Conservation (phyloP, 2,888 invertebrate genomes). For the Trichogramma evanescens region DNA sequence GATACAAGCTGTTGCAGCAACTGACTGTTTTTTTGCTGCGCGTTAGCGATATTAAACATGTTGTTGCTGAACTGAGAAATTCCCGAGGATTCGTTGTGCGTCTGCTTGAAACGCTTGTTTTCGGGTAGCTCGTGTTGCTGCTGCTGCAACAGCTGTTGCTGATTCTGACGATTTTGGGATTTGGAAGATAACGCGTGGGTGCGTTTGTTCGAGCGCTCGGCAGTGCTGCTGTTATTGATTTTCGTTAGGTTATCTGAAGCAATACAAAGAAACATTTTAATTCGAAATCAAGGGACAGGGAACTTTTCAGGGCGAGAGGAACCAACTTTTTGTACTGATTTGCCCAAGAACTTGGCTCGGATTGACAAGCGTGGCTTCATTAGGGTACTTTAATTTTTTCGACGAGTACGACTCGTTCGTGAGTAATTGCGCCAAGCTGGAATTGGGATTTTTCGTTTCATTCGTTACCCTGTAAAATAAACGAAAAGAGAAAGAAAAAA, state of each 20-base stretch:
- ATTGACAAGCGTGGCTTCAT: constrained; percentile 45
- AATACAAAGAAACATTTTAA: not conserved
- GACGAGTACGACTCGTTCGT: constrained; percentile 42
- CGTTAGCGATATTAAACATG: too few relatives aligned
- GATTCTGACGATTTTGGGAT: not conserved
- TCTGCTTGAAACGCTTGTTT: constrained; percentile 19
- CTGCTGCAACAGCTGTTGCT: constrained; percentile 45
- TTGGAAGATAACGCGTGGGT: constrained; percentile 28
- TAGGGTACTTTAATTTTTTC: constrained; percentile 45
- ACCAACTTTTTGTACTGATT: constrained; percentile 36
- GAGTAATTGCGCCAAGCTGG: constrained; percentile 52
- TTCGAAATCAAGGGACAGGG: too few relatives aligned
- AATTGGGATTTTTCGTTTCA: constrained; percentile 27
- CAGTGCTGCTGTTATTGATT: not conserved
- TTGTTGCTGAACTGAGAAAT: constrained; percentile 9
- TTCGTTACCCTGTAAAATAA: constrained; percentile 9
- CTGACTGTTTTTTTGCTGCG: constrained; percentile 38
- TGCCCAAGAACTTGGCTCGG: constrained; percentile 42
- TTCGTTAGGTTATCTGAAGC: constrained; percentile 12
- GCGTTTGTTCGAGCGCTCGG: constrained; percentile 33
- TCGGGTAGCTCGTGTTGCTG: constrained; percentile 45
- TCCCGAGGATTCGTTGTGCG: constrained; percentile 17
- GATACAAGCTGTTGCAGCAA: constrained; percentile 58
- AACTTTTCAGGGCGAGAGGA: not conserved
- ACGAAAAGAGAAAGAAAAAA: not conserved